phyloP scores from a whole-genome alignment of 1,140 invertebrate genomes.

The Bicyclus anynana region DNA sequence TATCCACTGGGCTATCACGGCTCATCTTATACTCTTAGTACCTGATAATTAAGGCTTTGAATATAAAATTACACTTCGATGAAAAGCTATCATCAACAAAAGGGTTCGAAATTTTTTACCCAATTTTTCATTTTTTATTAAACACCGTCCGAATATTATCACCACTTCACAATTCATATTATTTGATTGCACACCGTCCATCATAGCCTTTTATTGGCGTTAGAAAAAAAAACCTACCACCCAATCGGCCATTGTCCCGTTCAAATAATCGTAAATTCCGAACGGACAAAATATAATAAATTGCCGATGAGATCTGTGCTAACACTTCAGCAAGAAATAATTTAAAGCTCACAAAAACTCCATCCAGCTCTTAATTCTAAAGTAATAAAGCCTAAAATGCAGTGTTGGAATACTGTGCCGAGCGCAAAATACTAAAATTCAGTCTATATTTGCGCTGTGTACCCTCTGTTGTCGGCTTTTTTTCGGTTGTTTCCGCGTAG shows the following conservation, averaged over 20 bases:
- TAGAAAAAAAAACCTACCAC: constrained; percentile 55
- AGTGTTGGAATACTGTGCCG: not conserved
- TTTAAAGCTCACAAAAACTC: constrained; percentile 6
- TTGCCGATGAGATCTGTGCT: constrained; percentile 74
- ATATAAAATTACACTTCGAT: not conserved
- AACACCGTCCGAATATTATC: constrained; percentile 35
- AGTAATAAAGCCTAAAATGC: constrained; percentile 31
- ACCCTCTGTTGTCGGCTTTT: constrained; percentile 73
- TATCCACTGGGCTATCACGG: too few species aligned
- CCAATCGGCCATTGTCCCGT: constrained; percentile 66
- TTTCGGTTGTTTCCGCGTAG: constrained; percentile 73
- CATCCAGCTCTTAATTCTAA: constrained; percentile 13
- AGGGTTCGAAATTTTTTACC: not conserved
- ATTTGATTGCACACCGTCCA: constrained; percentile 44
- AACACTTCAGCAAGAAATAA: constrained; percentile 48
- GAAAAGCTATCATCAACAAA: constrained; percentile 1
- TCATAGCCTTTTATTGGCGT: constrained; percentile 61
- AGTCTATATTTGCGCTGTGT: constrained; percentile 71
- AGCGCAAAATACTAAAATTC: constrained; percentile 31
- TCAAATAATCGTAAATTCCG: constrained; percentile 75
- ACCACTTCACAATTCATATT: constrained; percentile 46
- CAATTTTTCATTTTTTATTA: constrained; percentile 26
- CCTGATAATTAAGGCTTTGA: too few species aligned
- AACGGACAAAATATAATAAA: constrained; percentile 77
- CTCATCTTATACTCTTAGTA: too few species aligned